Evolutionary conservation across 1,140 invertebrate species (phyloP).

Genomic region (Mya arenaria): DNA sequence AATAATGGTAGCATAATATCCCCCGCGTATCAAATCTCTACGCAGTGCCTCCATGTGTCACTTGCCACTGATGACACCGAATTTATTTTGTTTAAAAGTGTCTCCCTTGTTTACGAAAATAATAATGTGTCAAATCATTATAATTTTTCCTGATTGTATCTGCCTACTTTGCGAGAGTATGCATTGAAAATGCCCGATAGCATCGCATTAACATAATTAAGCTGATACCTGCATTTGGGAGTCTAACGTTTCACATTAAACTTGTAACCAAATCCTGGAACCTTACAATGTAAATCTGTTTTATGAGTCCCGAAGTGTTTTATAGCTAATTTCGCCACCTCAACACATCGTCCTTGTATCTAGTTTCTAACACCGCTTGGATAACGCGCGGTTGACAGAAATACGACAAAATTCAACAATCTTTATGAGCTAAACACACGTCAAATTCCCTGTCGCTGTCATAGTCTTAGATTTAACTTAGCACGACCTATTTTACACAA

Average conservation of each 20-base stretch:
- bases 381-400: neutral
- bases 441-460: no score
- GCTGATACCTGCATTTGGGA: slow-evolving; percentile 15
- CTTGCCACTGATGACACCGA: no score
- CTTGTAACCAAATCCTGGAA: slow-evolving; percentile 34
- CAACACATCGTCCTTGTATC: slow-evolving; percentile 6
- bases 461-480: no score
- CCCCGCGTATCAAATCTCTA: no score
- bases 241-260: slow-evolving; percentile 50
- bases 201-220: slow-evolving; percentile 51
- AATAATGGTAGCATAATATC: no score
- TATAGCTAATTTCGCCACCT: slow-evolving; percentile 52
- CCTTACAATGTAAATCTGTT: slow-evolving; percentile 31
- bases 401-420: neutral
- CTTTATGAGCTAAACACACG: no score
- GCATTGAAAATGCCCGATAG: slow-evolving; percentile 27
- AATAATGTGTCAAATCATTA: slow-evolving; percentile 32
- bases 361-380: neutral
- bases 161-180: slow-evolving; percentile 11
- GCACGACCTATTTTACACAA: no score
- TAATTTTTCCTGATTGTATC: slow-evolving; percentile 38
- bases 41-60: no score
- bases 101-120: neutral
- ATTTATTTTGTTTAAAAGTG: no score
- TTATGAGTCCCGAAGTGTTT: slow-evolving; percentile 7